These are phyloP conservation scores for Drosophila histrio DNA, from an alignment of 2,888 invertebrate species.

Conservation along the genomic window DNA sequence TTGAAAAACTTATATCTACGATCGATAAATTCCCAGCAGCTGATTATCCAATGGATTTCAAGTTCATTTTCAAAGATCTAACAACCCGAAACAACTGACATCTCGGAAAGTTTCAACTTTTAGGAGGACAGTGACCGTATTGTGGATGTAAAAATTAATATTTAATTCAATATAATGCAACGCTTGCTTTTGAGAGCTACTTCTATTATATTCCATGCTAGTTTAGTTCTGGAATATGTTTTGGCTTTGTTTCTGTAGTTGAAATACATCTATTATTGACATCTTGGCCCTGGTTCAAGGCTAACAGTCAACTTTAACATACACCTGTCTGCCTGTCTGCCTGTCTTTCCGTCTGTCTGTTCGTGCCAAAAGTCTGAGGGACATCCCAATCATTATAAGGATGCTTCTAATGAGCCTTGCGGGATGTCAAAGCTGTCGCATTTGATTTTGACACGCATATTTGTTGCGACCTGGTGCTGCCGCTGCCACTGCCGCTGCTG, in stretches of 20 bases:
- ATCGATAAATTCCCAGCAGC: too few species aligned
- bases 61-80: not conserved
- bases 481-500: constrained; percentile 40
- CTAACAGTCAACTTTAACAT: constrained; percentile 2
- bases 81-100: not conserved
- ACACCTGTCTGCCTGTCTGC: constrained; percentile 1
- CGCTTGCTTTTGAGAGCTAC: not conserved
- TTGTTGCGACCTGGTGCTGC: constrained; percentile 41
- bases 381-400: constrained; percentile 26
- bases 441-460: constrained; percentile 71
- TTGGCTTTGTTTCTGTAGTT: not conserved
- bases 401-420: constrained; percentile 65
- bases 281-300: not conserved
- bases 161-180: not conserved
- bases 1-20: too few species aligned
- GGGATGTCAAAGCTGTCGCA: constrained; percentile 67
- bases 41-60: too few species aligned
- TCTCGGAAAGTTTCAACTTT: too few species aligned
- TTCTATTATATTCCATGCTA: not conserved
- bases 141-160: not conserved
- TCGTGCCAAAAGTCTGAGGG: not conserved
- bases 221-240: not conserved
- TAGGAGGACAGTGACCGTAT: too few species aligned
- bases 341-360: not conserved
- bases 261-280: constrained; percentile 6